Evolutionary conservation across 1,140 invertebrate genomes (phyloP), one percentile per base, ranked within the genome.

Genomic region (Bombus turneri): DNA sequence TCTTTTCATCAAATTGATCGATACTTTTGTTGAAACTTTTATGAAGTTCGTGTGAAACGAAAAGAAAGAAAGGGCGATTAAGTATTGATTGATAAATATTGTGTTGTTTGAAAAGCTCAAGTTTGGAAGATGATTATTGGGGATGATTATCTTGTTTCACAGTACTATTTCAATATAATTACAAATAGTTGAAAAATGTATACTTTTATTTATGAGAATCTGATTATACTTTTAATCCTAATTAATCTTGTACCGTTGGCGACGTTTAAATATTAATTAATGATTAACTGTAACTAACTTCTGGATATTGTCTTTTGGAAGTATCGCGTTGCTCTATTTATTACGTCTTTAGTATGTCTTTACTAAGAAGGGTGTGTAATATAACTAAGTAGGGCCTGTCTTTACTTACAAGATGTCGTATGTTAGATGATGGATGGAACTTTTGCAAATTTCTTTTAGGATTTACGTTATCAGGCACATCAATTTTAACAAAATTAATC

Each of bases 1-100:
- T 31, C 10, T n/a, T 66, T 31, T 28, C 59, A 74, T 82, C 72
- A 39, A 75, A 82, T 82, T 75, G 72, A n/a, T 31, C 57, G 57
- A 62, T 28, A 62, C 57, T 37, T 47, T 39, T 57, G 41, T 31
- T 82, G 39, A 74, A 82, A 82, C 81, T 75, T 82, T 82, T 62
- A 81, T 81, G 8, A 37, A 22, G 34, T 57, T 18, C 28, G 28
- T 31, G 12, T 10, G 18, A 39, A 72, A 59, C 13, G 34, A 22
- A 53, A 25, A 34, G 25, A 2, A 15, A 15, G 13, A 28, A 22
- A 25, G 22, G 3, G 10, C 1, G 53, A 79, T 37, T 57, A 74
- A 74, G 10, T 2, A 75, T 34, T 13, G 25, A 53, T 53, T 22
- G 47, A 53, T 53, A 22, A 53, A 53, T 53, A 22, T 53, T 0